Base-by-base conservation (phyloP, 2,797 vertebrate species). In the Remorina albescens region DNA sequence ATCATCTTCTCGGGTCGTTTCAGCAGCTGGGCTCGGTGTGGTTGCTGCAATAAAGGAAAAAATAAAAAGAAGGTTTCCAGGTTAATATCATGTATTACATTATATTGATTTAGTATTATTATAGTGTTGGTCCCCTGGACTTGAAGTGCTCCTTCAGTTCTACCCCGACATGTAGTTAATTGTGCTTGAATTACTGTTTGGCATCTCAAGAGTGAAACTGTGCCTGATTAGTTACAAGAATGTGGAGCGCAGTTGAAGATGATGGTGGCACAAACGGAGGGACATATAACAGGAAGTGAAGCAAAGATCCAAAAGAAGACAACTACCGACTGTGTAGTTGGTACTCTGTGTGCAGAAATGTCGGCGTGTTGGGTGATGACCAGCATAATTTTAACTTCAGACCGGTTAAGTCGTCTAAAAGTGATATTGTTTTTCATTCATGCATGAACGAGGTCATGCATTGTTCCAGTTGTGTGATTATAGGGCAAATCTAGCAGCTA, bases 211-310 rank as follows among this genome's bases (percentile, higher is more conserved):
- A 34, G 34, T 34, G 51, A 66, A 25, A 12, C 42, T 44, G 9
- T 25, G n/a, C 28, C 21, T 19, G 46, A 53, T 44, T 59, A 53
- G 41, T 49, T 18, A n/a, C n/a, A n/a, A 47, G 23, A 60, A 51
- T 11, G 53, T 11, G 5, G 16, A 2, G 3, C 18, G 6, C 0
- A 11, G 32, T 47, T 23, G 2, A 23, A 50, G 6, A 39, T 60
- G n/a, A n/a, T n/a, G n/a, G n/a, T n/a, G n/a, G n/a, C n/a, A n/a
- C n/a, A n/a, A n/a, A n/a, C n/a, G n/a, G n/a, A n/a, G n/a, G n/a
- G n/a, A n/a, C n/a, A n/a, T 3, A 32, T 21, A 46, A 21, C 11
- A 5, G 28, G 13, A 23, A 5, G n/a, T 18, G 13, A 21, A 21
- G 12, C 59, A 8, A 6, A 47, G 12, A 19, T 0, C n/a, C 47